Percentiles rank a stretch among this genome's conserved stretches.
phyloP scores from a whole-genome alignment of 2,797 vertebrate genomes.

The Dallia pectoralis region DNA sequence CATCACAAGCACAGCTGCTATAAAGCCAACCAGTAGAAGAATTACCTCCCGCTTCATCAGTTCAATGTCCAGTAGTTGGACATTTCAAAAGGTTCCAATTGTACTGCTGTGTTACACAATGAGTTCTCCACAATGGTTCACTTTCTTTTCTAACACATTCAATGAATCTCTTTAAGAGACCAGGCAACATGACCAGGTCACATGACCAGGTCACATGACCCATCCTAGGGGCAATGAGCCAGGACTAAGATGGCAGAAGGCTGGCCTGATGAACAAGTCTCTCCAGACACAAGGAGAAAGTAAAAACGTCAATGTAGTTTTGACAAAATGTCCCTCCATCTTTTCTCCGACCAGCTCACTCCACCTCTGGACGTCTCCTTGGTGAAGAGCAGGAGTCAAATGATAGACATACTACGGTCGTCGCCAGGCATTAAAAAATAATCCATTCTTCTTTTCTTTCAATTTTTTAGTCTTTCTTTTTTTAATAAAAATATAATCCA shows the following conservation, averaged over 20 bases:
- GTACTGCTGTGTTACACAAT: not conserved
- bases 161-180: slow-evolving; percentile 13
- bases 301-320: not conserved
- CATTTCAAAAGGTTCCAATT: slow-evolving; percentile 1
- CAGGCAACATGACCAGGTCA: not conserved
- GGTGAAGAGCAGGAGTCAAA: not conserved
- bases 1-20: not conserved
- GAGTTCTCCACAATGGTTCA: slow-evolving; percentile 15
- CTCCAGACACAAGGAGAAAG: not conserved
- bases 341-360: not conserved
- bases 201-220: not conserved
- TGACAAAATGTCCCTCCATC: not conserved
- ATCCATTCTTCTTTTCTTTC: slow-evolving; percentile 4
- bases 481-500: slow-evolving; percentile 48
- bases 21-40: slow-evolving; percentile 1
- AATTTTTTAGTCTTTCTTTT: slow-evolving; percentile 4
- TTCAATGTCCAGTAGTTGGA: slow-evolving; percentile 1
- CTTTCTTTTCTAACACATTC: slow-evolving; percentile 27
- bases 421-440: not conserved
- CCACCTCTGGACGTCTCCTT: not conserved
- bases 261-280: slow-evolving; percentile 5
- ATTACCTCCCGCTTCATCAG: not conserved
- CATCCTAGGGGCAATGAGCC: not conserved
- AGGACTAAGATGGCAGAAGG: not conserved
- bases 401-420: not conserved